These are phyloP conservation scores for Hybognathus amarus DNA, from an alignment of 2,797 vertebrate species.

Conservation along the genomic window DNA sequence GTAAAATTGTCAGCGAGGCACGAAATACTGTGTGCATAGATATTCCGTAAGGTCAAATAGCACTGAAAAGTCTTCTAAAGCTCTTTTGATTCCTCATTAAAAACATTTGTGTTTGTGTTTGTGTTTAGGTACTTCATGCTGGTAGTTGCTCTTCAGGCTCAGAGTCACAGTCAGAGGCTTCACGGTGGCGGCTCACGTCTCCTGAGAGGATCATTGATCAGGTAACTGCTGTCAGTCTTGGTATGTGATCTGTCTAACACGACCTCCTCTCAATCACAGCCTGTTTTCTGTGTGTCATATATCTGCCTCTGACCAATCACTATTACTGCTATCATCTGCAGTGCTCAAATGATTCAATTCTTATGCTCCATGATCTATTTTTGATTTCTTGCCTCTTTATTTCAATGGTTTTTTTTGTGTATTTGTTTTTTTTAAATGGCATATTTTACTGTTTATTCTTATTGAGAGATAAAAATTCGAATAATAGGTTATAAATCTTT, in stretches of 20 bases:
- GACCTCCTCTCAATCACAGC: constrained; percentile 68
- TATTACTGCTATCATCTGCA: constrained; percentile 8
- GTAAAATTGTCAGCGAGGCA: not conserved
- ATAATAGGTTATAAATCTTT: not conserved
- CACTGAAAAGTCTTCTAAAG: not conserved
- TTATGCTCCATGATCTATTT: not conserved
- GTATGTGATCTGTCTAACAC: constrained; percentile 80
- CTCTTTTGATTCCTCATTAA: not conserved
- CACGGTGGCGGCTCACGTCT: constrained; percentile 94
- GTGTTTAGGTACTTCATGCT: constrained; percentile 95
- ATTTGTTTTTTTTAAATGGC: not conserved
- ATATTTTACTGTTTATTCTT: not conserved
- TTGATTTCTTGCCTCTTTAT: not conserved
- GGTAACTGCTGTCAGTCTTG: constrained; percentile 85
- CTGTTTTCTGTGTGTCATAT: constrained; percentile 54
- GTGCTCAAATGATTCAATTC: not conserved
- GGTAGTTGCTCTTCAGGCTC: constrained; percentile 94
- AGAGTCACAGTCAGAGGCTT: constrained; percentile 95
- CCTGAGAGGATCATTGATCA: constrained; percentile 99
- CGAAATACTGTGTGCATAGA: not conserved
- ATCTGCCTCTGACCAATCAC: constrained; percentile 37
- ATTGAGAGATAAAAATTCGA: not conserved
- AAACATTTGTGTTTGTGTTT: constrained; percentile 41
- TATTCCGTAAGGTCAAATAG: not conserved
- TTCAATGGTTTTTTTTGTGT: not conserved